These are phyloP conservation scores for Araneus ventricosus DNA, from an alignment of 1,140 invertebrate genomes.

Conservation along the genomic window DNA sequence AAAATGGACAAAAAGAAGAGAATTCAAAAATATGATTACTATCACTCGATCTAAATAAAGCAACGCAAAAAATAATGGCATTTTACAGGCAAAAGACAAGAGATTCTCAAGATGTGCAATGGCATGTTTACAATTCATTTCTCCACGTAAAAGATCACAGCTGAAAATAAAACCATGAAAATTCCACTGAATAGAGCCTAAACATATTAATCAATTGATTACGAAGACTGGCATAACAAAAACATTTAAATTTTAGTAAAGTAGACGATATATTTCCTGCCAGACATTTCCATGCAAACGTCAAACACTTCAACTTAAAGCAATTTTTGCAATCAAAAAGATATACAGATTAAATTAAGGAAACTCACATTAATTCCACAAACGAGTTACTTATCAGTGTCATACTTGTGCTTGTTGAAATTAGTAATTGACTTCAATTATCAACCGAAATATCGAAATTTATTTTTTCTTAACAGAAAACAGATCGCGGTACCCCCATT, in stretches of 20 bases:
- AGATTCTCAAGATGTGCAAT: too few relatives aligned
- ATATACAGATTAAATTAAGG: neutral
- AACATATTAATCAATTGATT: neutral
- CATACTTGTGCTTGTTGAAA: neutral
- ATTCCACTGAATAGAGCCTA: neutral
- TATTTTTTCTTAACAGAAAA: conserved; percentile 57
- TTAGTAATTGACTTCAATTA: neutral
- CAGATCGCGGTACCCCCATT: conserved; percentile 57
- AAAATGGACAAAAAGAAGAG: too few relatives aligned
- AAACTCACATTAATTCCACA: neutral
- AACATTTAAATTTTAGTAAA: neutral
- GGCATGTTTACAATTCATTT: neutral
- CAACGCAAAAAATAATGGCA: too few relatives aligned
- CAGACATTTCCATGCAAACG: neutral
- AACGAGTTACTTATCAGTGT: neutral
- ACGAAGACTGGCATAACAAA: neutral
- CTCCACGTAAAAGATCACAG: neutral
- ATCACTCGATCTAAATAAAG: too few relatives aligned
- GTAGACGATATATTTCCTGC: neutral
- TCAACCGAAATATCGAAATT: neutral
- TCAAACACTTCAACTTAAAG: neutral
- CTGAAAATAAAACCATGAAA: neutral
- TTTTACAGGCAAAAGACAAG: too few relatives aligned
- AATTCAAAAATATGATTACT: too few relatives aligned
- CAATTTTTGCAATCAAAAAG: neutral